These are phyloP conservation scores for Drosophila kuntzei DNA, from an alignment of 2,888 invertebrate species.

Conservation along the genomic window DNA sequence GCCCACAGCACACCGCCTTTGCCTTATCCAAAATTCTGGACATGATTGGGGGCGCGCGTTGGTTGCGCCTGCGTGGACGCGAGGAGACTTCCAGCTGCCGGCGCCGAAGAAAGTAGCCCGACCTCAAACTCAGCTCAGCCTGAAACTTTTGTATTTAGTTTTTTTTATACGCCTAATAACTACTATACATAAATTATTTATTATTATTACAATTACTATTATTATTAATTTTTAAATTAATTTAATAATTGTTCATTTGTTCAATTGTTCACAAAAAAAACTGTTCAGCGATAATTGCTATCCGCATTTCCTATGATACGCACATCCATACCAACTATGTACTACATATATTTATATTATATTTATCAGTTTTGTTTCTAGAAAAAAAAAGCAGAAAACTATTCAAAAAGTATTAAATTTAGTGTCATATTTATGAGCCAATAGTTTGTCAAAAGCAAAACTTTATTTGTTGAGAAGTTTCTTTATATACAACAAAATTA, in stretches of 20 bases:
- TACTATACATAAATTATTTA: conserved; percentile 65
- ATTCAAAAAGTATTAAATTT: conserved; percentile 83
- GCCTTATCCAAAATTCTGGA: conserved; percentile 74
- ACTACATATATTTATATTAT: conserved; percentile 39
- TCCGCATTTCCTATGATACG: conserved; percentile 55
- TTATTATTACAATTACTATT: conserved; percentile 55
- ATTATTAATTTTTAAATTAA: conserved; percentile 61
- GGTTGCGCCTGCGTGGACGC: conserved; percentile 85
- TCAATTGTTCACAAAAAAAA: conserved; percentile 54
- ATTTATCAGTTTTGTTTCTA: conserved; percentile 46
- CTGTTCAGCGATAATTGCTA: too few relatives aligned
- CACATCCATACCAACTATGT: conserved; percentile 40
- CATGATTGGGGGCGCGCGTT: conserved; percentile 80
- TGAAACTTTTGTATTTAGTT: conserved; percentile 62
- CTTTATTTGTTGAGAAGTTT: conserved; percentile 46
- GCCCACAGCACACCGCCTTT: conserved; percentile 63
- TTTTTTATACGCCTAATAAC: conserved; percentile 45
- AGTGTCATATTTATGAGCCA: conserved; percentile 83
- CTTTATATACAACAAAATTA: conserved; percentile 23
- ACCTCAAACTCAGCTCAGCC: conserved; percentile 4
- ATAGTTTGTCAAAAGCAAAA: conserved; percentile 34
- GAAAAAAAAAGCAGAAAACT: conserved; percentile 32
- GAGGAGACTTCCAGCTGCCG: conserved; percentile 86
- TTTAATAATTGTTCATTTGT: conserved; percentile 63
- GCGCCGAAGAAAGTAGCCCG: conserved; percentile 83